phyloP scores from a whole-genome alignment of 2,888 invertebrate genomes.

The Autographa gamma region DNA sequence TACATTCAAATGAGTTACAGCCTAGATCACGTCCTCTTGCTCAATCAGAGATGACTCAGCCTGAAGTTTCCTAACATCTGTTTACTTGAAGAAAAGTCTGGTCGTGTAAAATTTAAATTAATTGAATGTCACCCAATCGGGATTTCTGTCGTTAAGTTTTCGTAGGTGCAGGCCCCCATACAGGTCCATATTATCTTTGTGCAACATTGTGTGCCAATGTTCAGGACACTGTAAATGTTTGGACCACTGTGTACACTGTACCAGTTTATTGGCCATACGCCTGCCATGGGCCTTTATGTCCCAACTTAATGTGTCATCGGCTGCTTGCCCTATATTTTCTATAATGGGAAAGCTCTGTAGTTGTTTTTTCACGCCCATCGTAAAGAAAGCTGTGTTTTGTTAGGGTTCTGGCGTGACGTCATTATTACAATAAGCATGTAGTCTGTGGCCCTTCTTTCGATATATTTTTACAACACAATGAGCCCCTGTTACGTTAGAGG shows the following conservation, averaged over 20 bases:
- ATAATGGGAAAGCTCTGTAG: conserved; percentile 50
- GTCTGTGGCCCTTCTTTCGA: conserved; percentile 11
- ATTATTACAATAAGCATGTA: conserved; percentile 23
- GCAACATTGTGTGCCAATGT: conserved; percentile 19
- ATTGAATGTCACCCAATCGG: background rate
- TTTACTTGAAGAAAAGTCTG: too few relatives aligned
- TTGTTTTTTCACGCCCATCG: conserved; percentile 35
- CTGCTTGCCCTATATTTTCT: conserved; percentile 41
- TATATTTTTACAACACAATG: background rate
- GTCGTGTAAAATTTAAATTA: background rate
- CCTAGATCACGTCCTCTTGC: background rate
- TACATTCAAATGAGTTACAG: background rate
- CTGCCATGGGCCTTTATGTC: conserved; percentile 38
- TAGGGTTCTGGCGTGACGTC: conserved; percentile 31
- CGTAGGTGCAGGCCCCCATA: conserved; percentile 7
- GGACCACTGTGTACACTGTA: conserved; percentile 20
- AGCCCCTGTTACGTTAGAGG: background rate
- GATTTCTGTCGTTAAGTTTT: background rate
- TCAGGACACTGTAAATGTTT: background rate
- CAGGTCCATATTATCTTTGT: conserved; percentile 12
- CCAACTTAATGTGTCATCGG: conserved; percentile 44
- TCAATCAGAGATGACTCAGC: background rate
- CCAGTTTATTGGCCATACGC: conserved; percentile 29
- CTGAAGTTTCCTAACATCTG: background rate
- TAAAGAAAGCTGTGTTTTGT: conserved; percentile 46